Percentiles rank a stretch among this genome's conserved stretches.
Evolutionary conservation across 2,888 invertebrate genomes (phyloP).

Genomic region (Ecliptopera silaceata): DNA sequence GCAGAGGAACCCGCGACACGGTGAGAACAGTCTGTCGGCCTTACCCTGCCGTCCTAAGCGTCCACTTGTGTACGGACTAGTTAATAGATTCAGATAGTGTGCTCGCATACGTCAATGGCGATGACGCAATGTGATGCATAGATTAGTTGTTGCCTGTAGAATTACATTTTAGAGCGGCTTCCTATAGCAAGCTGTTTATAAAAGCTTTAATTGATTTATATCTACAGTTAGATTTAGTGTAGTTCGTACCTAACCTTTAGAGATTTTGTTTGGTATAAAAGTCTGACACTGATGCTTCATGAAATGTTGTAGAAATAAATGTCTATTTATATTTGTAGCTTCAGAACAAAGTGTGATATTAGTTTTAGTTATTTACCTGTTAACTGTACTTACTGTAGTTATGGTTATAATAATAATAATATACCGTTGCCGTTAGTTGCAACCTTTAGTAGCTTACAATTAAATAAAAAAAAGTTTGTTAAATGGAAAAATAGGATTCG

Average conservation of each 20-base stretch:
- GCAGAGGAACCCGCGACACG: slow-evolving; percentile 35
- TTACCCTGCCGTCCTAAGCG: slow-evolving; percentile 40
- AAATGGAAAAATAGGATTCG: too few species aligned
- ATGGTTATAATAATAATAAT: background rate
- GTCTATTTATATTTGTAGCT: slow-evolving; percentile 39
- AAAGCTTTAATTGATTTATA: slow-evolving; percentile 73
- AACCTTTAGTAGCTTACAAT: background rate
- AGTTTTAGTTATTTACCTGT: slow-evolving; percentile 55
- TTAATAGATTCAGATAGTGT: slow-evolving; percentile 67
- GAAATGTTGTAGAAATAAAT: slow-evolving; percentile 41
- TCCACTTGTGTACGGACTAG: slow-evolving; percentile 49
- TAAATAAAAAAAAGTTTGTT: too few species aligned
- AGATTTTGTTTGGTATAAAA: slow-evolving; percentile 46
- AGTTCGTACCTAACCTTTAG: slow-evolving; percentile 49
- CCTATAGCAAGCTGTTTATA: slow-evolving; percentile 61
- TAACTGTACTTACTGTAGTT: slow-evolving; percentile 32
- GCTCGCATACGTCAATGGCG: slow-evolving; percentile 78
- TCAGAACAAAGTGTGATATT: slow-evolving; percentile 74
- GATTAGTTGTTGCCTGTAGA: slow-evolving; percentile 58
- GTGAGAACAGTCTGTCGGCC: slow-evolving; percentile 38
- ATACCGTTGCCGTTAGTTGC: background rate
- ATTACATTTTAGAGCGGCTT: slow-evolving; percentile 59
- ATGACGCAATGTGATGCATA: slow-evolving; percentile 80
- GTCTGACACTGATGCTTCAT: slow-evolving; percentile 39
- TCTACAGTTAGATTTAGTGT: slow-evolving; percentile 42